Percentiles rank a stretch among this genome's conserved stretches.
phyloP scores from a whole-genome alignment of 35 echinoderm and acorn worm species.

The Ptychodera flava region DNA sequence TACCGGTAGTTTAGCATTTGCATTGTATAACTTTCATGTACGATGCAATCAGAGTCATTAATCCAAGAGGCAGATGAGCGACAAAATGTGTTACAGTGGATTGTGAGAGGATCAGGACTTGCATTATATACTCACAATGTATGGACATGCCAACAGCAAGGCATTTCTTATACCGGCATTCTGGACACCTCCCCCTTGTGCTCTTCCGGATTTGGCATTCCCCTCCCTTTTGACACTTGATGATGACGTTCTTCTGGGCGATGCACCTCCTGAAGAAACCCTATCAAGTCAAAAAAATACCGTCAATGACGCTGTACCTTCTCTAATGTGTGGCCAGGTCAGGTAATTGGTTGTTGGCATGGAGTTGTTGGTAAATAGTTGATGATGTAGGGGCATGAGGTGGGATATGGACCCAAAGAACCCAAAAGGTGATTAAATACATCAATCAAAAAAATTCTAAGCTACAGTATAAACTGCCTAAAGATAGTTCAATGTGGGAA shows the following conservation, averaged over 20 bases:
- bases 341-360: not conserved
- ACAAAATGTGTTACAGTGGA: too few relatives aligned
- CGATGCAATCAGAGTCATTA: too few relatives aligned
- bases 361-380: not conserved
- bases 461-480: too few relatives aligned
- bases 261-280: constrained; percentile 96
- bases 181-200: constrained; percentile 89
- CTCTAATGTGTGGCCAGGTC: not conserved
- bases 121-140: constrained; percentile 97
- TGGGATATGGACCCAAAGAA: not conserved
- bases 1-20: too few relatives aligned
- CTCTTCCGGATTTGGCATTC: constrained; percentile 75
- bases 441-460: not conserved
- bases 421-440: not conserved
- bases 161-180: constrained; percentile 95
- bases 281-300: constrained; percentile 8
- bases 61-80: too few relatives aligned
- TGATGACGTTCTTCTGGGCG: constrained; percentile 84
- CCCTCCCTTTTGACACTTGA: constrained; percentile 83
- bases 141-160: constrained; percentile 97
- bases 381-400: not conserved
- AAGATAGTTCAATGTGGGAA: too few relatives aligned
- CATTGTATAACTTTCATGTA: too few relatives aligned
- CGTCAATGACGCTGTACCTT: too few relatives aligned
- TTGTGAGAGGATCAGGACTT: too few relatives aligned